Evolutionary conservation across 2,113 vertebrate species (phyloP), one percentile per base, ranked within the genome.

Genomic region (Galemys pyrenaicus): DNA sequence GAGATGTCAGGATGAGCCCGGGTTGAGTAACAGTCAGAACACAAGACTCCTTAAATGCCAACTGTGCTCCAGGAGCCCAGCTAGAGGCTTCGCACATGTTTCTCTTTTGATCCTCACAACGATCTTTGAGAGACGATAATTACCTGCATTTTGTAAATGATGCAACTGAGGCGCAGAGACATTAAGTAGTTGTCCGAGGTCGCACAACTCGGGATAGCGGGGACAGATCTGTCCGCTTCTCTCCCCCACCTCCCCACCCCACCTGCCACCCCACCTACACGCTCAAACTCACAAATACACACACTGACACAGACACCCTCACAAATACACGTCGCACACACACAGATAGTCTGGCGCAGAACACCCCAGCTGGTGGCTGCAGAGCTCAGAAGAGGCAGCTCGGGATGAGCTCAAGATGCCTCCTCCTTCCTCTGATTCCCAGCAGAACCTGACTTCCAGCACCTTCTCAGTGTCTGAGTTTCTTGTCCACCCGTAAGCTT

Each of bases 71-170:
- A 54, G 51, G 46, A 54, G 35, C 26, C 37, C 87, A 46, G 39
- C 51, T 3, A 26, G 4, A 22, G 19, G 8, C 79, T 80, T n/a
- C 71, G 22, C 28, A 87, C 54, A 0, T 1, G 3, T 22, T 73
- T 30, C 60, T 54, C 46, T 81, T 84, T 70, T 56, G 70, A 93
- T 84, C 79, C 80, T 95, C 80, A 87, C 13, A 35, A 82, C 46
- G 56, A 41, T 49, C 60, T 91, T 49, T 3, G 26, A 79, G 75
- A 67, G 79, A 15, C 58, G 65, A 9, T 60, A 84, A 84, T 89
- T 78, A 83, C 82, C 74, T 82, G 85, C 24, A 71, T 79, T 64
- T 88, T 74, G 56, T 44, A 75, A 91, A 78, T 9, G 65, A 90
- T 64, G 30, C 65, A 74, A 44, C 70, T 65, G 89, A 89, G 56